Percentiles rank a stretch among this genome's conserved stretches.
phyloP scores from a whole-genome alignment of 2,888 invertebrate genomes.

The Lepetodrilus schrolli region DNA sequence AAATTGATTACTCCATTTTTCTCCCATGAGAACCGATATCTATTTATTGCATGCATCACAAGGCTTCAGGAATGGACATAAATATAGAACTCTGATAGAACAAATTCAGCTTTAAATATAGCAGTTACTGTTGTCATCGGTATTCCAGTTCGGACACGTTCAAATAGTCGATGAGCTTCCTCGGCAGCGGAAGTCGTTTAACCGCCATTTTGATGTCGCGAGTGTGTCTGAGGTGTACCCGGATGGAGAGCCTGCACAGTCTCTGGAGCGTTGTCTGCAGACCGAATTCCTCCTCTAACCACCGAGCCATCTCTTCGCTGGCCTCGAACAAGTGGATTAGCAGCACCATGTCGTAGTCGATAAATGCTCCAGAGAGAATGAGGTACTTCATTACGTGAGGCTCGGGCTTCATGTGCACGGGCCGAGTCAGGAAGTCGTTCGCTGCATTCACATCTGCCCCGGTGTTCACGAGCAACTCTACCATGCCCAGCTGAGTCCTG shows the following conservation, averaged over 20 bases:
- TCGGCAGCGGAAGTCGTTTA: slow-evolving; percentile 3
- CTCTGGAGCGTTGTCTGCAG: slow-evolving; percentile 14
- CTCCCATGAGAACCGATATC: too few relatives aligned
- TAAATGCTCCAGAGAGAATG: slow-evolving; percentile 12
- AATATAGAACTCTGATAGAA: too few relatives aligned
- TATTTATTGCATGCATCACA: too few relatives aligned
- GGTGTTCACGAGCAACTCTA: slow-evolving; percentile 29
- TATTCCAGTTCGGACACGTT: slow-evolving; percentile 3
- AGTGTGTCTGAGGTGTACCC: not conserved
- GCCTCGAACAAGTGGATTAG: not conserved
- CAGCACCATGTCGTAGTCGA: slow-evolving; percentile 17
- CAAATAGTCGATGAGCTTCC: slow-evolving; percentile 21
- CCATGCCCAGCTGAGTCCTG: slow-evolving; percentile 13
- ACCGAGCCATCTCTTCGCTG: not conserved
- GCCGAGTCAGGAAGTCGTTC: slow-evolving; percentile 11
- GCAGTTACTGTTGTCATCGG: too few relatives aligned
- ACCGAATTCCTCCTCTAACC: not conserved
- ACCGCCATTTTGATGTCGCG: slow-evolving; percentile 1
- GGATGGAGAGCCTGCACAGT: slow-evolving; percentile 1
- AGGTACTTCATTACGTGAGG: slow-evolving; percentile 9
- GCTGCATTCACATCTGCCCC: slow-evolving; percentile 25
- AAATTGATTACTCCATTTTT: too few relatives aligned
- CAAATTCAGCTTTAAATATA: too few relatives aligned
- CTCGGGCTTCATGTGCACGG: slow-evolving; percentile 4
- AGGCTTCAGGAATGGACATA: too few relatives aligned